These are phyloP conservation scores for Altica lythri DNA, from an alignment of 2,888 invertebrate genomes.

Conservation along the genomic window DNA sequence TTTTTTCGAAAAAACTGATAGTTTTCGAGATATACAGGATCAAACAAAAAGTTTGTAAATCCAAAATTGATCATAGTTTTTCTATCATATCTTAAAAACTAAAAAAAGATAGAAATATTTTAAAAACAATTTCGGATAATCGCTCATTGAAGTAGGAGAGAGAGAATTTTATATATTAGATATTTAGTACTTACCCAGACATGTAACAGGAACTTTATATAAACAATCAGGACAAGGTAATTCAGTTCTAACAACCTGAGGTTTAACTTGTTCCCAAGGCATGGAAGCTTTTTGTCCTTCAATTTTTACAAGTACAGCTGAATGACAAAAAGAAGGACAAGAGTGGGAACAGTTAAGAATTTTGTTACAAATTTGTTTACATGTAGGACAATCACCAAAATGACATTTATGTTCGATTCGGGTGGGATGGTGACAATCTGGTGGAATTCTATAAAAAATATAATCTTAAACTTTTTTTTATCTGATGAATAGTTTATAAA, in stretches of 20 bases:
- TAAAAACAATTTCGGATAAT: too few relatives aligned
- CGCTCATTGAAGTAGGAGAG: too few relatives aligned
- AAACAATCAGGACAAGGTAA: conserved; percentile 75
- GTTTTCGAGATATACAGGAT: too few relatives aligned
- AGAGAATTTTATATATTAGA: too few relatives aligned
- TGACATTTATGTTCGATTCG: conserved; percentile 80
- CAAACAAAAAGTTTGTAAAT: too few relatives aligned
- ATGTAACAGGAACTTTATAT: conserved; percentile 71
- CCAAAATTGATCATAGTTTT: too few relatives aligned
- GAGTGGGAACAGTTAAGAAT: conserved; percentile 66
- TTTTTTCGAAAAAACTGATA: too few relatives aligned
- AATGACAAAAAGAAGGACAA: conserved; percentile 77
- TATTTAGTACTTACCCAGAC: conserved; percentile 58
- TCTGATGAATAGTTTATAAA: background rate
- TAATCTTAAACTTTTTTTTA: too few relatives aligned
- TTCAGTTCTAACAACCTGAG: conserved; percentile 58
- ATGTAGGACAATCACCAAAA: conserved; percentile 82
- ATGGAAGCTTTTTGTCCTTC: conserved; percentile 64
- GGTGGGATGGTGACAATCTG: conserved; percentile 82
- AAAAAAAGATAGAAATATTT: too few relatives aligned
- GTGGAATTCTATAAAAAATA: conserved; percentile 61
- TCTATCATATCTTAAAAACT: too few relatives aligned
- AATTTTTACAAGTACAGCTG: conserved; percentile 69
- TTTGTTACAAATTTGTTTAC: conserved; percentile 75
- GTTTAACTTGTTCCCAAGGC: conserved; percentile 65